A percentile compares a stretch with the other conserved stretches of the same genome.
These are phyloP conservation scores for Cyprinella venusta DNA, from an alignment of 2,797 vertebrate genomes.

Conservation along the genomic window DNA sequence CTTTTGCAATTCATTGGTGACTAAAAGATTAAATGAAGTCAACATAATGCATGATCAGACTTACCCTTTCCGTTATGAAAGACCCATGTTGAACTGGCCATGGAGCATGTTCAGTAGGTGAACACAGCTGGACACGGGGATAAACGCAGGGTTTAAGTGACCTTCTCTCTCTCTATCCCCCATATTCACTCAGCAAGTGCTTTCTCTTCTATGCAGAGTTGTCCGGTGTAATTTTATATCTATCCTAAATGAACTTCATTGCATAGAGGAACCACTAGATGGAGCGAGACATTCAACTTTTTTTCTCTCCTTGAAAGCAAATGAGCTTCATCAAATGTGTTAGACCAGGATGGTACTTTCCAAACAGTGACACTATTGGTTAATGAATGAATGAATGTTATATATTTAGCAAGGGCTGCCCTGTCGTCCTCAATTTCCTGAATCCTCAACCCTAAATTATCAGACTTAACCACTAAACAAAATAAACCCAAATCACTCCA, in stretches of 20 bases:
- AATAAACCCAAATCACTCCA: not conserved
- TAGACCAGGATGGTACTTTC: not conserved
- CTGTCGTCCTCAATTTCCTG: not conserved
- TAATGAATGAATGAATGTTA: conserved; percentile 1
- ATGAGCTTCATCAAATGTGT: not conserved
- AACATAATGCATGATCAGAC: not conserved
- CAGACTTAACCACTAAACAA: not conserved
- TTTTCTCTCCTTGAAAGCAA: not conserved
- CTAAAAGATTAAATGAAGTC: not conserved
- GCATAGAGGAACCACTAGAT: conserved; percentile 38
- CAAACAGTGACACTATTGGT: not conserved
- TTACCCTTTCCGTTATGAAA: conserved; percentile 38
- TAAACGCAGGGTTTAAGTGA: not conserved
- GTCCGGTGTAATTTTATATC: not conserved
- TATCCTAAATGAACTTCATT: not conserved
- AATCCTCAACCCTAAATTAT: not conserved
- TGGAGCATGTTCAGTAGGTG: conserved; percentile 27
- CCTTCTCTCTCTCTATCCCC: not conserved
- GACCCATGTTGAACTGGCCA: conserved; percentile 34
- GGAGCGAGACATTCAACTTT: not conserved
- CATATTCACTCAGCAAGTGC: conserved; percentile 7
- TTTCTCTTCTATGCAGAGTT: conserved; percentile 20
- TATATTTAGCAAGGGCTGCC: not conserved
- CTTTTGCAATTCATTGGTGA: not conserved
- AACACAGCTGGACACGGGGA: not conserved